Evolutionary conservation across 2,797 vertebrate species (phyloP).

Genomic region (Eulemur mongoz): DNA sequence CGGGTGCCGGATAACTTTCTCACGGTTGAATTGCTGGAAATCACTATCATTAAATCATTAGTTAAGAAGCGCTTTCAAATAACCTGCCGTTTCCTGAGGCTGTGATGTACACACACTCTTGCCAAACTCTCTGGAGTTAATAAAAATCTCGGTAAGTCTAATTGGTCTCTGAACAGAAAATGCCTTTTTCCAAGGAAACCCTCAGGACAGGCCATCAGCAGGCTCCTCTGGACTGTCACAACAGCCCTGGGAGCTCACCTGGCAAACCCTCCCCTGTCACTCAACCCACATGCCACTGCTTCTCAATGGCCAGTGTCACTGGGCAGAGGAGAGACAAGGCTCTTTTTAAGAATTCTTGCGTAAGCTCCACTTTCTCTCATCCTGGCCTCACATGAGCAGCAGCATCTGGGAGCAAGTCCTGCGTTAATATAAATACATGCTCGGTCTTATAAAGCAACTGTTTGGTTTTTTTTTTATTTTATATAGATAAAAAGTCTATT

Average conservation of each 20-base stretch:
- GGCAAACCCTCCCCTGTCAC: neutral
- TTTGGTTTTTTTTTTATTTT: neutral
- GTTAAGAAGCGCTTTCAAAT: neutral
- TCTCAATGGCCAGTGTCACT: neutral
- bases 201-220: neutral
- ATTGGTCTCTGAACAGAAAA: neutral
- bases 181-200: neutral
- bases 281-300: neutral
- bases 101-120: neutral
- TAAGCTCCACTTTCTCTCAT: neutral
- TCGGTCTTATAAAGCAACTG: neutral
- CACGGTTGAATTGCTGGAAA: neutral
- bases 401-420: neutral
- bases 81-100: neutral
- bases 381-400: neutral
- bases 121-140: neutral
- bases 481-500: neutral
- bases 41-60: neutral
- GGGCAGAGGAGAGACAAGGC: neutral
- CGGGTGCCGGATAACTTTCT: neutral
- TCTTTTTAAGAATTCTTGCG: neutral
- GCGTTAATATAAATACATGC: neutral
- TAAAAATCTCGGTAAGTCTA: neutral
- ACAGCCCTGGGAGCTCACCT: neutral
- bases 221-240: neutral